These are phyloP conservation scores for Rhamnusium bicolor DNA, from an alignment of 2,888 invertebrate genomes.

Conservation along the genomic window DNA sequence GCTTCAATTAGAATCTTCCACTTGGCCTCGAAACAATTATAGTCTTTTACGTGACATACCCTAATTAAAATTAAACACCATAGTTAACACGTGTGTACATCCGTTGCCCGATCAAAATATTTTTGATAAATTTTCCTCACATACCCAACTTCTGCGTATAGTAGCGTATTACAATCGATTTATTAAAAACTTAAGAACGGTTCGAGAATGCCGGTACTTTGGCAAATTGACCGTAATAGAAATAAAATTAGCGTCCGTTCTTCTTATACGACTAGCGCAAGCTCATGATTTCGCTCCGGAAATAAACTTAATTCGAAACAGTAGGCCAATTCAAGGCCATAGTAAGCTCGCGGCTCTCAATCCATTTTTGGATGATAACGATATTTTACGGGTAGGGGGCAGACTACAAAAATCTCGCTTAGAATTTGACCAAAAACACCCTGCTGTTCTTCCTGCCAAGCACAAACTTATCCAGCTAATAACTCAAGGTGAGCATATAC, in stretches of 20 bases:
- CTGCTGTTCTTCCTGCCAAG: constrained; percentile 2
- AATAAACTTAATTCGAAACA: neutral
- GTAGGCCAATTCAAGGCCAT: neutral
- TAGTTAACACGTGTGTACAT: neutral
- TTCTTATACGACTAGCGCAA: neutral
- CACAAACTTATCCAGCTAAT: constrained; percentile 8
- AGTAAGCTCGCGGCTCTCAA: neutral
- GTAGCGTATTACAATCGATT: neutral
- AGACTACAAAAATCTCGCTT: neutral
- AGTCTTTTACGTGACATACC: neutral
- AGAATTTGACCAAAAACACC: neutral
- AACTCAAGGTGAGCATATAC: constrained; percentile 1
- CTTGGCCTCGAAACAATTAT: neutral
- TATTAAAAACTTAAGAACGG: neutral
- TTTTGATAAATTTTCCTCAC: constrained; percentile 4
- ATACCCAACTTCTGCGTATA: neutral
- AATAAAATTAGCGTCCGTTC: neutral
- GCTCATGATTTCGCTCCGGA: neutral
- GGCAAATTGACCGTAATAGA: neutral
- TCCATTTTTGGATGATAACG: neutral
- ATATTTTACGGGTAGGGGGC: constrained; percentile 7
- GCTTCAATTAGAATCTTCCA: neutral
- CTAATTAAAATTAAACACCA: neutral
- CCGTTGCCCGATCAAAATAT: neutral
- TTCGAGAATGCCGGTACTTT: neutral